phyloP scores from a whole-genome alignment of 2,797 vertebrate genomes.

The Enteromius thamalakanensis region DNA sequence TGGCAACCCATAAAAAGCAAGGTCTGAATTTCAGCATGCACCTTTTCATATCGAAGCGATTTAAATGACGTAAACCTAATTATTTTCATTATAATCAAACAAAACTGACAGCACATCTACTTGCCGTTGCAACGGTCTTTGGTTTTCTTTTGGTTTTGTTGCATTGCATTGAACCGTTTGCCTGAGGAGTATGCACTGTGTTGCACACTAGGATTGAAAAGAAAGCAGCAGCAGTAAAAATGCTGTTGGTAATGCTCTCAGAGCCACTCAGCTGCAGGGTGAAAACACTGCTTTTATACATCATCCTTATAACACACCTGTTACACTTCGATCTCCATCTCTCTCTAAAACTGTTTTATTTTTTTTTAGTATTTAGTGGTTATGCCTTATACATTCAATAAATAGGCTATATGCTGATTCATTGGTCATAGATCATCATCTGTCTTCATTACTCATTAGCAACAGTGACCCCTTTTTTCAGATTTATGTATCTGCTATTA shows the following conservation, averaged over 20 bases:
- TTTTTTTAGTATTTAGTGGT: background rate
- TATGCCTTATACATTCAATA: background rate
- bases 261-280: constrained; percentile 4
- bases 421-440: background rate
- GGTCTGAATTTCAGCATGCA: background rate
- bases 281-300: background rate
- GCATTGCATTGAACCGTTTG: background rate
- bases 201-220: background rate
- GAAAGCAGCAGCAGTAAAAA: constrained; percentile 26
- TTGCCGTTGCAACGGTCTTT: background rate
- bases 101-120: background rate
- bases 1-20: constrained; percentile 5
- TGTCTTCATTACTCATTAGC: constrained; percentile 1
- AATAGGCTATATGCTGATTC: background rate
- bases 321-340: background rate
- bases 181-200: background rate
- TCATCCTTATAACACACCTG: constrained; percentile 16
- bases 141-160: background rate
- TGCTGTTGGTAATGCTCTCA: constrained; percentile 4
- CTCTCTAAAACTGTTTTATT: background rate
- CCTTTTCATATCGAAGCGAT: background rate
- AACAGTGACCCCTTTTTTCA: background rate
- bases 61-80: background rate
- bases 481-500: background rate
- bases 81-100: background rate